Percentiles rank a stretch among this genome's conserved stretches.
Conservation (phyloP, 2,888 invertebrate genomes). For the Teinopalpus imperialis region DNA sequence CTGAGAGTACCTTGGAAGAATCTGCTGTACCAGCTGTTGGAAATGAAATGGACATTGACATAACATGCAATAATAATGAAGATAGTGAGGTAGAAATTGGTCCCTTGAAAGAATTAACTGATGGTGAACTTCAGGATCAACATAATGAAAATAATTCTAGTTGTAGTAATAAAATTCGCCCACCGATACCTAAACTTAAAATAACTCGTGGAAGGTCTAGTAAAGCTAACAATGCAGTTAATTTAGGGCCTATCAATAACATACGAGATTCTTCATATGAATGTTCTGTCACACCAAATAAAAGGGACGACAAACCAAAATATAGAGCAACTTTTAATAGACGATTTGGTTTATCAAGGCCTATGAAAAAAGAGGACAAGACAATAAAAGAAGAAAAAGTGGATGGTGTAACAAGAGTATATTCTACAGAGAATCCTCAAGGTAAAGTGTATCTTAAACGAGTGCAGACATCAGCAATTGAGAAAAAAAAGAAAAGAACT, state of each 20-base stretch:
- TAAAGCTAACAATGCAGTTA: slow-evolving; percentile 54
- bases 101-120: slow-evolving; percentile 73
- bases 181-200: slow-evolving; percentile 76
- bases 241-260: slow-evolving; percentile 63
- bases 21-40: slow-evolving; percentile 77
- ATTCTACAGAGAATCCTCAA: slow-evolving; percentile 84
- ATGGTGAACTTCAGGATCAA: slow-evolving; percentile 54
- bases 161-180: slow-evolving; percentile 48
- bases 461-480: slow-evolving; percentile 81
- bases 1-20: slow-evolving; percentile 79
- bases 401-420: slow-evolving; percentile 85
- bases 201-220: slow-evolving; percentile 72
- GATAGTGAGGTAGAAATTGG: slow-evolving; percentile 75
- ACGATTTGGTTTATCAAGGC: slow-evolving; percentile 78
- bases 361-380: slow-evolving; percentile 83
- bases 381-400: slow-evolving; percentile 84
- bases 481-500: slow-evolving; percentile 86
- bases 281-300: slow-evolving; percentile 68
- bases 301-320: slow-evolving; percentile 61
- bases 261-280: slow-evolving; percentile 73
- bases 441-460: slow-evolving; percentile 90
- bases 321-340: slow-evolving; percentile 83
- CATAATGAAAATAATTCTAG: slow-evolving; percentile 38
- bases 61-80: slow-evolving; percentile 64
- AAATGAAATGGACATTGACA: slow-evolving; percentile 77